These are phyloP conservation scores for Rhabdomys dilectus DNA, from an alignment of 2,113 vertebrate genomes.

Conservation along the genomic window DNA sequence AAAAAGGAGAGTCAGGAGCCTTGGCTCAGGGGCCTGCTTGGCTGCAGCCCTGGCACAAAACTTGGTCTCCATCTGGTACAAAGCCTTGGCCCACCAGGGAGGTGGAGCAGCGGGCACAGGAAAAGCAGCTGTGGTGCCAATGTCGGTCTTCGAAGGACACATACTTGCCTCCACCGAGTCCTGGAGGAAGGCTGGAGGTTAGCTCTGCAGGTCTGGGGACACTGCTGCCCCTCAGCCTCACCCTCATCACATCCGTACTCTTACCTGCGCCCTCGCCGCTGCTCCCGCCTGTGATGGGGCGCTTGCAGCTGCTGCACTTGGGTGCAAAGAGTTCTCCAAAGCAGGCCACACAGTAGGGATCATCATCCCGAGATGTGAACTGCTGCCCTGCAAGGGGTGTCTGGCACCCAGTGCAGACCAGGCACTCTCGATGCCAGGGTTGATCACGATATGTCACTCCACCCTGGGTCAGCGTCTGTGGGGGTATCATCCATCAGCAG, in stretches of 20 bases:
- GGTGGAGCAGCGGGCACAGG: slow-evolving; percentile 94
- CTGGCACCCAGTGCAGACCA: slow-evolving; percentile 96
- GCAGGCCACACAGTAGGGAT: slow-evolving; percentile 96
- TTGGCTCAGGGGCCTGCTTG: slow-evolving; percentile 89
- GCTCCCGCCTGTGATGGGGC: slow-evolving; percentile 96
- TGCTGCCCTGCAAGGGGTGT: slow-evolving; percentile 97
- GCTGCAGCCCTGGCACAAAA: slow-evolving; percentile 97
- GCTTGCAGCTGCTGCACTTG: slow-evolving; percentile 96
- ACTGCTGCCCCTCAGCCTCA: background rate
- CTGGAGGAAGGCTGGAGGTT: slow-evolving; percentile 82
- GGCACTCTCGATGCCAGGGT: slow-evolving; percentile 99
- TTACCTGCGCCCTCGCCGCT: background rate
- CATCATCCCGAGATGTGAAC: slow-evolving; percentile 98
- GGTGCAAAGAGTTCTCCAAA: slow-evolving; percentile 98
- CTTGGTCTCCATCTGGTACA: slow-evolving; percentile 93
- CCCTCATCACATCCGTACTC: background rate
- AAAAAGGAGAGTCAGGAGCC: slow-evolving; percentile 50
- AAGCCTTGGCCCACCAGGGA: slow-evolving; percentile 98
- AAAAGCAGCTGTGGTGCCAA: slow-evolving; percentile 99
- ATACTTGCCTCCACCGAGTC: slow-evolving; percentile 98
- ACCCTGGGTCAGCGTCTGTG: slow-evolving; percentile 96
- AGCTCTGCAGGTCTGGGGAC: background rate
- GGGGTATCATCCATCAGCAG: slow-evolving; percentile 68
- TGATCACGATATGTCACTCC: slow-evolving; percentile 98
- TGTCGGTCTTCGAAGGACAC: slow-evolving; percentile 99